Evolutionary conservation across 2,888 invertebrate genomes (phyloP).

Genomic region (Thereva nobilitata): DNA sequence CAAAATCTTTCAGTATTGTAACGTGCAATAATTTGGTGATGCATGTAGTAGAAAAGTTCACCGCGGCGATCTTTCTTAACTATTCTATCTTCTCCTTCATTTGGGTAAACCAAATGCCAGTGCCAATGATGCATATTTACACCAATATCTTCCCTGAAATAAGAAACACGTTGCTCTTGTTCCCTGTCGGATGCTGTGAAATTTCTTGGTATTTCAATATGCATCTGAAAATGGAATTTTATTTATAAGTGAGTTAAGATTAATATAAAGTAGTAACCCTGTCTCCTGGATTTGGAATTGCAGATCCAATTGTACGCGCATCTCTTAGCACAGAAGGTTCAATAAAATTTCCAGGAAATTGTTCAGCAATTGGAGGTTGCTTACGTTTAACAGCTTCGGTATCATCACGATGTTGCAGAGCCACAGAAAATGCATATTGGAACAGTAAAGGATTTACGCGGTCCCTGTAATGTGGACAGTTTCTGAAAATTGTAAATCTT

Average conservation of each 20-base stretch:
- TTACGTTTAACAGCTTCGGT: slow-evolving; percentile 60
- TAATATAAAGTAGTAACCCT: slow-evolving; percentile 54
- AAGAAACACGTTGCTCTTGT: slow-evolving; percentile 78
- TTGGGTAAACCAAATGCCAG: slow-evolving; percentile 87
- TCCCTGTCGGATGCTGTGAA: slow-evolving; percentile 76
- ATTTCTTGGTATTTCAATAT: slow-evolving; percentile 71
- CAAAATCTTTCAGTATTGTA: slow-evolving; percentile 79
- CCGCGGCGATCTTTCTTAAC: slow-evolving; percentile 75
- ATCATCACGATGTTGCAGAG: slow-evolving; percentile 66
- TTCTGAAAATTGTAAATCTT: not conserved
- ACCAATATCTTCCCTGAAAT: slow-evolving; percentile 84
- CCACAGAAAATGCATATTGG: slow-evolving; percentile 77
- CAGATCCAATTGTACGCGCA: slow-evolving; percentile 70
- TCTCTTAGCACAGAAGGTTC: slow-evolving; percentile 72
- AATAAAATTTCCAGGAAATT: slow-evolving; percentile 82
- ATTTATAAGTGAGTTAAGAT: not conserved
- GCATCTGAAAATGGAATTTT: not conserved
- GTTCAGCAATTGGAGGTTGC: slow-evolving; percentile 71
- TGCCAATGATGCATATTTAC: slow-evolving; percentile 90
- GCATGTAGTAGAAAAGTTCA: slow-evolving; percentile 76
- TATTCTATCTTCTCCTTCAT: slow-evolving; percentile 64
- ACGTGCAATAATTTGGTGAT: slow-evolving; percentile 65
- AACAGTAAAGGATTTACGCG: slow-evolving; percentile 80
- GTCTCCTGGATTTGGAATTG: slow-evolving; percentile 60
- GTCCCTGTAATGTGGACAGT: slow-evolving; percentile 60